Evolutionary conservation across 2,113 vertebrate species (phyloP).

Genomic region (Pontoporia blainvillei): DNA sequence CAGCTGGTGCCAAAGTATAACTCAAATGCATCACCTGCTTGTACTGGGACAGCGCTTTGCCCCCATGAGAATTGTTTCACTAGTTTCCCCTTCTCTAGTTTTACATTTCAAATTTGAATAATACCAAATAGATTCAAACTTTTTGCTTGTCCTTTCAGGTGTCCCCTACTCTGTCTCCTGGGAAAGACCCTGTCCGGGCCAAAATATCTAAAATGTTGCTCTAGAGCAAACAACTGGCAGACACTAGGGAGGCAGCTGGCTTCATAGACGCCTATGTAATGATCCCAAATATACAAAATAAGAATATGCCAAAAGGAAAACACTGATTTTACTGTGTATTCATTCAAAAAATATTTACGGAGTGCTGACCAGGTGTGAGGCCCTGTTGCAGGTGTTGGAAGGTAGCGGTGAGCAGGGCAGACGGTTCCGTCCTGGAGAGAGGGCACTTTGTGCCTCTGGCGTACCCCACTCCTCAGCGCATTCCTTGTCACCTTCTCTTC

Average conservation of each 20-base stretch:
- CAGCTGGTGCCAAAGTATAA: too few relatives aligned
- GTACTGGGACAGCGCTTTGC: neutral
- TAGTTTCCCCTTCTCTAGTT: neutral
- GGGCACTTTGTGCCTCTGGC: neutral
- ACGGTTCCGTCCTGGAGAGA: rapidly evolving
- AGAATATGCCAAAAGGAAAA: neutral
- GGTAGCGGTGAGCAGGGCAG: too few relatives aligned
- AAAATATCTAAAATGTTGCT: neutral
- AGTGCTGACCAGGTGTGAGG: neutral
- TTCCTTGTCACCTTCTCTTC: neutral
- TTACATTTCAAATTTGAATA: neutral
- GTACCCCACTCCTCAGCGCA: neutral
- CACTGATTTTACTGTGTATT: neutral
- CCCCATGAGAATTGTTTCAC: neutral
- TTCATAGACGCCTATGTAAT: neutral
- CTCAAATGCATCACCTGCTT: too few relatives aligned
- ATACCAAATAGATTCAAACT: neutral
- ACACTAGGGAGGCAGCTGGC: neutral
- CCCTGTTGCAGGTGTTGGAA: neutral
- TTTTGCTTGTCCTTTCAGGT: neutral
- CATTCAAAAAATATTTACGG: neutral
- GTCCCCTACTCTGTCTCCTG: neutral
- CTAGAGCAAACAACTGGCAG: neutral
- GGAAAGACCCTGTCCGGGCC: neutral
- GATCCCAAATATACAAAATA: neutral